A percentile compares a stretch with the other conserved stretches of the same genome.
Conservation (phyloP, 2,797 vertebrate genomes). For the Tangara arthus region DNA sequence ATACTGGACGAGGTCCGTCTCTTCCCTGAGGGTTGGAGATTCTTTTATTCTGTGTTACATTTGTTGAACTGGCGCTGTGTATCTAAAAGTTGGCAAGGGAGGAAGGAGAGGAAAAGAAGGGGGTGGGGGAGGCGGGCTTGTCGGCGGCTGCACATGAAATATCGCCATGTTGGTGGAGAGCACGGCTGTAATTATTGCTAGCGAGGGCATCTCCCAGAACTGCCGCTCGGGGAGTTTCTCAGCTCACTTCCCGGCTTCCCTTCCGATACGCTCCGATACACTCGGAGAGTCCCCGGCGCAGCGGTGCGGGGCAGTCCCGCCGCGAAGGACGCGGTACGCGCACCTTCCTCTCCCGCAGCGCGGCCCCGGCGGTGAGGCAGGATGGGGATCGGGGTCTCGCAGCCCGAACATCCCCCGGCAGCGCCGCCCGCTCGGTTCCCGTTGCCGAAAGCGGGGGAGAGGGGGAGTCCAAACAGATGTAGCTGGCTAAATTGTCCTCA, state of each 20-base stretch:
- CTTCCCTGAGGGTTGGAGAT: not conserved
- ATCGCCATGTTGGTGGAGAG: conserved; percentile 70
- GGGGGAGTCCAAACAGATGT: not conserved
- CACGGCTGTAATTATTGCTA: not conserved
- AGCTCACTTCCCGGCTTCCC: not conserved
- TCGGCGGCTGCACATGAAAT: conserved; percentile 34
- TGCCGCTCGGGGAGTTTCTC: not conserved
- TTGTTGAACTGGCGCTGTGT: not conserved
- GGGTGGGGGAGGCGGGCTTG: not conserved
- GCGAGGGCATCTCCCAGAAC: not conserved
- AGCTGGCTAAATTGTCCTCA: not conserved
- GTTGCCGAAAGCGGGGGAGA: not conserved
- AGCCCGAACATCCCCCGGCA: not conserved
- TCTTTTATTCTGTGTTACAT: conserved; percentile 11
- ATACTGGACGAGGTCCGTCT: not conserved
- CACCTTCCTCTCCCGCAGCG: not conserved
- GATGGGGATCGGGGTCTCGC: not conserved
- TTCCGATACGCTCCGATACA: not conserved
- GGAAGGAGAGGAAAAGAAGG: not conserved
- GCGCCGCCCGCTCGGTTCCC: not conserved
- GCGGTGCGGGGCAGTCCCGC: not conserved
- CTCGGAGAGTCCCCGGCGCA: not conserved
- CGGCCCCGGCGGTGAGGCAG: not conserved
- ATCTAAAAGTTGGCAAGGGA: conserved; percentile 19
- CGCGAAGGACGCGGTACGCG: not conserved